Percentiles rank a stretch among this genome's conserved stretches.
These are phyloP conservation scores for Antennarius maculatus DNA, from an alignment of 2,797 vertebrate genomes.

Conservation along the genomic window DNA sequence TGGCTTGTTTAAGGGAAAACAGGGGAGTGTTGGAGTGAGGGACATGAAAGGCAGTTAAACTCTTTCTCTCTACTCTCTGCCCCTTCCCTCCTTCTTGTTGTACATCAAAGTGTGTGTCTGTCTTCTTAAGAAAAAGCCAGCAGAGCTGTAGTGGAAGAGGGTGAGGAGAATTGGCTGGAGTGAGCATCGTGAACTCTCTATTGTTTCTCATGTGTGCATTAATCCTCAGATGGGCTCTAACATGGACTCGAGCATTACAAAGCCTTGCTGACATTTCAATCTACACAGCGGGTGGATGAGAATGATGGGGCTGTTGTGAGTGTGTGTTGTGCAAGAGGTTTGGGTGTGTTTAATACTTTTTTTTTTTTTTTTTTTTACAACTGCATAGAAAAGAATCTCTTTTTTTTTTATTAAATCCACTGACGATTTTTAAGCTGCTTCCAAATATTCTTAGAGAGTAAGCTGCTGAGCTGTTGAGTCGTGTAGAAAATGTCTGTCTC, in stretches of 20 bases:
- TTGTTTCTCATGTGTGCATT: constrained; percentile 76
- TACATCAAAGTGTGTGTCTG: constrained; percentile 58
- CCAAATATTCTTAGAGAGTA: constrained; percentile 48
- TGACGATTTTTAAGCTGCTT: constrained; percentile 65
- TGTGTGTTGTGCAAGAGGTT: constrained; percentile 35
- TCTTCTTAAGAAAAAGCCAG: constrained; percentile 37
- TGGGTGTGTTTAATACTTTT: constrained; percentile 57
- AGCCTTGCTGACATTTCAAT: constrained; percentile 69
- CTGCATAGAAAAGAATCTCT: constrained; percentile 43
- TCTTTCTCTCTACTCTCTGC: constrained; percentile 29
- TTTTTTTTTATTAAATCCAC: constrained; percentile 69
- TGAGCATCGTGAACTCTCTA: constrained; percentile 36
- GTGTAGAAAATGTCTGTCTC: constrained; percentile 38
- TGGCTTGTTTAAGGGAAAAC: constrained; percentile 49
- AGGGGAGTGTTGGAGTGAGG: constrained; percentile 21
- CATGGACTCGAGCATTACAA: constrained; percentile 42
- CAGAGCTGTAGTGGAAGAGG: constrained; percentile 47
- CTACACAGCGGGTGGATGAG: constrained; percentile 36
- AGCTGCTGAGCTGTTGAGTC: constrained; percentile 53
- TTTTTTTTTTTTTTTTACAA: constrained; percentile 58
- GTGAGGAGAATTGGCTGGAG: constrained; percentile 32
- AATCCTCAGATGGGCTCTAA: constrained; percentile 69
- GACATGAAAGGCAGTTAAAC: constrained; percentile 57
- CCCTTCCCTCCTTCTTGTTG: constrained; percentile 38
- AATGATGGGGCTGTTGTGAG: constrained; percentile 30